Conservation (phyloP, 1,140 invertebrate genomes). For the Notospermus geniculatus region DNA sequence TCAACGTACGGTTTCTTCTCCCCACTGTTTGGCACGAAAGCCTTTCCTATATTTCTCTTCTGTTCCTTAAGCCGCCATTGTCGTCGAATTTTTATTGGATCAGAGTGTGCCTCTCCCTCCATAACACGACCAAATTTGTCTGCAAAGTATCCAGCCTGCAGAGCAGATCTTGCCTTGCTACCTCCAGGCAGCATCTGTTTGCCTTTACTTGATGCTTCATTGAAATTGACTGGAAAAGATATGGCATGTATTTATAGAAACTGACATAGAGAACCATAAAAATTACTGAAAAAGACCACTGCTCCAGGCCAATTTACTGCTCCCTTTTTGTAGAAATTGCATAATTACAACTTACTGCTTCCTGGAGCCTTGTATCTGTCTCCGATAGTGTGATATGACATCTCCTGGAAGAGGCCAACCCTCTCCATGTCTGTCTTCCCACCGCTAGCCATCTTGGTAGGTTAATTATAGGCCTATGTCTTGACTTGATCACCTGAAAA, state of each 20-base stretch:
- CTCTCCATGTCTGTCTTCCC: constrained; percentile 56
- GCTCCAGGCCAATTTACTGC: no score
- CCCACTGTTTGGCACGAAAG: constrained; percentile 53
- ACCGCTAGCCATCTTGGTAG: no score
- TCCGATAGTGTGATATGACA: constrained; percentile 52
- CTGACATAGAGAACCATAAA: no score
- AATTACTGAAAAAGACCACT: no score
- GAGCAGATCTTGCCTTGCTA: constrained; percentile 42
- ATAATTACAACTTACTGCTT: constrained; percentile 28
- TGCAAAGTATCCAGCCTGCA: constrained; percentile 51
- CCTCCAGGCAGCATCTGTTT: constrained; percentile 53
- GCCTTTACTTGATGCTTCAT: constrained; percentile 49
- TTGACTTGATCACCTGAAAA: no score
- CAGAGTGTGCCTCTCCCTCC: constrained; percentile 52
- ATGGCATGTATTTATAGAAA: neutral
- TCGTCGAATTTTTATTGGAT: constrained; percentile 50
- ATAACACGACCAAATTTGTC: constrained; percentile 49
- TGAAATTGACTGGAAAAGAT: constrained; percentile 45
- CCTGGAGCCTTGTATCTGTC: constrained; percentile 41
- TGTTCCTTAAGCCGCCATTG: constrained; percentile 42
- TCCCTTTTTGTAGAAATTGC: no score
- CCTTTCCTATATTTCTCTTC: constrained; percentile 52
- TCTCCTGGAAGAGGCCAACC: constrained; percentile 54
- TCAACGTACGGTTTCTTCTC: constrained; percentile 47
- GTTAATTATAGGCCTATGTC: no score